These are phyloP conservation scores for Araneus ventricosus DNA, from an alignment of 1,140 invertebrate genomes.

Conservation along the genomic window DNA sequence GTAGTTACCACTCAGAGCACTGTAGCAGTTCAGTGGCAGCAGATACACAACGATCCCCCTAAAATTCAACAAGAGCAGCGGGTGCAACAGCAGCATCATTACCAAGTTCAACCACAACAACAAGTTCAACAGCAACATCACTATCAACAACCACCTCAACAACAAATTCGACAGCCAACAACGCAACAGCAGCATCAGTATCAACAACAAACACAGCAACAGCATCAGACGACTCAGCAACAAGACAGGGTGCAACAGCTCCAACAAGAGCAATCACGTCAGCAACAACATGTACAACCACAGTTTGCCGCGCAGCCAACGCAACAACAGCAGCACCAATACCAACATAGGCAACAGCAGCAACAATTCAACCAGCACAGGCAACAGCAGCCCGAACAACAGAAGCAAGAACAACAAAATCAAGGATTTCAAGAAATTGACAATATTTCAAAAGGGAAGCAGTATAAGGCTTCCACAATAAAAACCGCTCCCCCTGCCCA, in stretches of 20 bases:
- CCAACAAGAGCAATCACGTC: not conserved
- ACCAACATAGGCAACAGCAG: constrained; percentile 20
- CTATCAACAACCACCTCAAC: constrained; percentile 8
- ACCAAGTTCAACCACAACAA: not conserved
- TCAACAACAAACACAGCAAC: not conserved
- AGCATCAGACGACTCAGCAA: not conserved
- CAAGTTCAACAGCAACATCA: not conserved
- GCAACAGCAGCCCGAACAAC: constrained; percentile 1
- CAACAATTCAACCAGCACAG: not conserved
- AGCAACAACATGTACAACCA: not conserved
- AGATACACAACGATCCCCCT: not conserved
- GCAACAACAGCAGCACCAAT: not conserved
- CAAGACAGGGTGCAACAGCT: not conserved
- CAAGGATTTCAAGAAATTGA: constrained; percentile 50
- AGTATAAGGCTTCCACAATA: constrained; percentile 49
- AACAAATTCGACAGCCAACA: too few relatives aligned
- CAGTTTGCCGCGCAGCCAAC: not conserved
- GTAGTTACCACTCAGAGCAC: constrained; percentile 7
- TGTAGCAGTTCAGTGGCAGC: constrained; percentile 1
- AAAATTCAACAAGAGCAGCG: not conserved
- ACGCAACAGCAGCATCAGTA: not conserved
- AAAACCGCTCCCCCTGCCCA: constrained; percentile 39
- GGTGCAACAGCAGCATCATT: not conserved
- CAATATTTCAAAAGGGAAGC: not conserved
- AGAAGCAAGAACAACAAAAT: not conserved